phyloP scores from a whole-genome alignment of 2,113 vertebrate genomes.

The Gallinago media region DNA sequence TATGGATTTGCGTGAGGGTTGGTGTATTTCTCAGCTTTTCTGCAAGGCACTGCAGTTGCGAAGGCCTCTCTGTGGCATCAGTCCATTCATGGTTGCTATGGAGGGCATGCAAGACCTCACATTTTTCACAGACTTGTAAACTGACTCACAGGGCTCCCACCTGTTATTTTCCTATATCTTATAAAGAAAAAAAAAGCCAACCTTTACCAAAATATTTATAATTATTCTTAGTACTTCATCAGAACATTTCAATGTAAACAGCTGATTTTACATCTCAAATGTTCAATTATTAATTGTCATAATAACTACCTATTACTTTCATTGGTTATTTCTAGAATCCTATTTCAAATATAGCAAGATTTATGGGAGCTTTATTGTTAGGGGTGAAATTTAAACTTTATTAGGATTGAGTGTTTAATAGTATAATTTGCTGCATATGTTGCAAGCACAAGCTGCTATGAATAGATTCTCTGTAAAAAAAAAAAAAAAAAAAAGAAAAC shows the following conservation, averaged over 20 bases:
- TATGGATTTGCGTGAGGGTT: rapidly evolving
- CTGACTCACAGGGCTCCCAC: background rate
- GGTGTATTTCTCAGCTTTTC: rapidly evolving
- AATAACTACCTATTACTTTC: slow-evolving; percentile 18
- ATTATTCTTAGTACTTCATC: background rate
- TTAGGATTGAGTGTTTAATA: slow-evolving; percentile 78
- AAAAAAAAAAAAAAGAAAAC: background rate
- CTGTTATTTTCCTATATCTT: background rate
- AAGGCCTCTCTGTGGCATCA: background rate
- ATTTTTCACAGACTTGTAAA: background rate
- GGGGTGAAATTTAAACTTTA: slow-evolving; percentile 68
- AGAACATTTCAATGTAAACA: background rate
- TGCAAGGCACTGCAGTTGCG: background rate
- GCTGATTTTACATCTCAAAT: background rate
- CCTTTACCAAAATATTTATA: background rate
- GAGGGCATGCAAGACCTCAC: rapidly evolving
- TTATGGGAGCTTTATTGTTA: slow-evolving; percentile 59
- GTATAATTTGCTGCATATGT: slow-evolving; percentile 74
- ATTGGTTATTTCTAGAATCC: slow-evolving; percentile 43
- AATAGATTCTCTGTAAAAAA: slow-evolving; percentile 71
- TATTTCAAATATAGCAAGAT: slow-evolving; percentile 38
- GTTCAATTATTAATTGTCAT: slow-evolving; percentile 16
- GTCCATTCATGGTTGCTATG: background rate
- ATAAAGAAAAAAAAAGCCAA: background rate
- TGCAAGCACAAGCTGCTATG: slow-evolving; percentile 47